A percentile compares a stretch with the other conserved stretches of the same genome.
These are phyloP conservation scores for Macrotrachela quadricornifera DNA, from an alignment of 1,140 invertebrate genomes.

Conservation along the genomic window DNA sequence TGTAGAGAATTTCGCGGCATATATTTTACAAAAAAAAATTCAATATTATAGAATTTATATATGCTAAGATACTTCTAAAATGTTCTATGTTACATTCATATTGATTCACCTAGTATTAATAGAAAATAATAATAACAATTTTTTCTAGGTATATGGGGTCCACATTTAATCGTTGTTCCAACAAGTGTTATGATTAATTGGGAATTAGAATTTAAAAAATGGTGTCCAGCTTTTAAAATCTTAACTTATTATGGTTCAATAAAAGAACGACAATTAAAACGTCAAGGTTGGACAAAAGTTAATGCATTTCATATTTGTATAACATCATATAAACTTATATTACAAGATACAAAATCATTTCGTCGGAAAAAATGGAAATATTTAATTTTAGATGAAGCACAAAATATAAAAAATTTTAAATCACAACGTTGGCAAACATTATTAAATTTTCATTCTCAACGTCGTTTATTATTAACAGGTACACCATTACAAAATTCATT, in stretches of 20 bases:
- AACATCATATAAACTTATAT: slow-evolving; percentile 94
- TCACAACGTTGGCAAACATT: slow-evolving; percentile 93
- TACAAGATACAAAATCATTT: slow-evolving; percentile 94
- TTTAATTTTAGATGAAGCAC: slow-evolving; percentile 92
- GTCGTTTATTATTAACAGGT: slow-evolving; percentile 76
- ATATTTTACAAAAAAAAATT: too few species aligned
- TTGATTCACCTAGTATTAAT: too few species aligned
- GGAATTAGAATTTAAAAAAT: slow-evolving; percentile 99
- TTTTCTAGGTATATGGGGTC: slow-evolving; percentile 57
- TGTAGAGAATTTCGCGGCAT: too few species aligned
- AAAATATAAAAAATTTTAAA: slow-evolving; percentile 99
- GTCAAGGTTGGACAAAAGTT: slow-evolving; percentile 86
- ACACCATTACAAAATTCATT: slow-evolving; percentile 96
- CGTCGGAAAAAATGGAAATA: slow-evolving; percentile 96
- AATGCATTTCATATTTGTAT: slow-evolving; percentile 99
- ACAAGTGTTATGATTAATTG: slow-evolving; percentile 99
- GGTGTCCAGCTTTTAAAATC: slow-evolving; percentile 98
- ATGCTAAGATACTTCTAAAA: too few species aligned
- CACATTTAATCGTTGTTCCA: slow-evolving; percentile 93
- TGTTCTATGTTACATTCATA: too few species aligned
- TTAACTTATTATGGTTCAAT: slow-evolving; percentile 91
- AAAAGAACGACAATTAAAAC: slow-evolving; percentile 81
- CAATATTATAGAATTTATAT: too few species aligned
- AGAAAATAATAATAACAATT: too few species aligned
- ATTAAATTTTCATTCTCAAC: slow-evolving; percentile 83